phyloP scores from a whole-genome alignment of 1,140 invertebrate genomes.

The Drosophila lacteicornis region DNA sequence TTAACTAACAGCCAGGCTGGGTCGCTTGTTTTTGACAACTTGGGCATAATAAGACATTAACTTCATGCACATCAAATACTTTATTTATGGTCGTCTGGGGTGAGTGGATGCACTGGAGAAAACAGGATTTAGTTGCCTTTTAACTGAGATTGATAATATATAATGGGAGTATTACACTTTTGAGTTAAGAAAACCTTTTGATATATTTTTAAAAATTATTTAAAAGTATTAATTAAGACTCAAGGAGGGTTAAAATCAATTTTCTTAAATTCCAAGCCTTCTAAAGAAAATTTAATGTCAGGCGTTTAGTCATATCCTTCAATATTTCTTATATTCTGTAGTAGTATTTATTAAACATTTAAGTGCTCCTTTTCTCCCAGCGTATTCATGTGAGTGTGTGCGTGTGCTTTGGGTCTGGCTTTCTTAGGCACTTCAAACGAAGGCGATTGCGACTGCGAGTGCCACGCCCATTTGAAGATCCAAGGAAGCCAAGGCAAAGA shows the following conservation, averaged over 20 bases:
- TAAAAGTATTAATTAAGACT: too few species aligned
- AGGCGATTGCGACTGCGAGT: constrained; percentile 39
- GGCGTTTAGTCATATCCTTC: too few species aligned
- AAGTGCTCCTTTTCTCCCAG: neutral
- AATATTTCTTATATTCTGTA: too few species aligned
- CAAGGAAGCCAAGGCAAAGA: constrained; percentile 13
- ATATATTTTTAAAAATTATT: too few species aligned
- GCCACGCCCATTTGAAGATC: constrained; percentile 58
- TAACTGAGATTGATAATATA: too few species aligned
- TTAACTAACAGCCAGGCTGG: constrained; percentile 69
- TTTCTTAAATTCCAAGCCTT: too few species aligned
- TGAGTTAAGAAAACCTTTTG: too few species aligned
- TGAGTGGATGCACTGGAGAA: constrained; percentile 45
- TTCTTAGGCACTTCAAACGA: constrained; percentile 71
- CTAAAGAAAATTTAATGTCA: too few species aligned
- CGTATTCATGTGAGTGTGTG: constrained; percentile 15
- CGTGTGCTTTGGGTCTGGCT: constrained; percentile 31
- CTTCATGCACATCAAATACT: constrained; percentile 84
- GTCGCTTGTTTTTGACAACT: constrained; percentile 82
- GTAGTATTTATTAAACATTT: too few species aligned
- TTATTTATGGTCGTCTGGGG: constrained; percentile 78
- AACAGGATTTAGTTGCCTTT: neutral
- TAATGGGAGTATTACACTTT: too few species aligned
- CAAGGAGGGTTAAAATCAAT: too few species aligned
- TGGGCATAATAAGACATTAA: constrained; percentile 84